phyloP scores from a whole-genome alignment of 2,797 vertebrate species.

The Rhyacichthys aspro region DNA sequence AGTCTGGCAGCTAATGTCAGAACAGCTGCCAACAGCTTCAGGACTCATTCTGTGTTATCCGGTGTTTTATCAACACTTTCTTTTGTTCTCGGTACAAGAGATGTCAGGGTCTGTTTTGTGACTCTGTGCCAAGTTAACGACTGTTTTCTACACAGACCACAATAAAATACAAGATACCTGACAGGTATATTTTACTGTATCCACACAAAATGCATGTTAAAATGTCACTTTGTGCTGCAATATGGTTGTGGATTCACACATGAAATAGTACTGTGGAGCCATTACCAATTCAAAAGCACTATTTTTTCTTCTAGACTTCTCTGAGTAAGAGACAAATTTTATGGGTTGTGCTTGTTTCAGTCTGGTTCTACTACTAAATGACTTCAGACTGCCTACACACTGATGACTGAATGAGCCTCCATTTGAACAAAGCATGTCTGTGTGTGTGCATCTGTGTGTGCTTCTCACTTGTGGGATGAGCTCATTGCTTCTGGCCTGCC shows the following conservation, averaged over 20 bases:
- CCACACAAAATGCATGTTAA: background rate
- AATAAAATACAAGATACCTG: too few relatives aligned
- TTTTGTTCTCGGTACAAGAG: conserved; percentile 7
- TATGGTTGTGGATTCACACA: too few relatives aligned
- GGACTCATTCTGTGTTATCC: conserved; percentile 17
- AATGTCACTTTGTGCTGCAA: background rate
- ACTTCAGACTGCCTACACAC: background rate
- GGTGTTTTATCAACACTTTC: conserved; percentile 7
- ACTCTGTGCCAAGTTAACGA: too few relatives aligned
- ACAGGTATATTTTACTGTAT: too few relatives aligned
- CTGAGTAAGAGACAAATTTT: background rate
- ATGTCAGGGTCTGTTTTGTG: background rate
- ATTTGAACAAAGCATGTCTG: conserved; percentile 1
- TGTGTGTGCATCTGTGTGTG: conserved; percentile 4
- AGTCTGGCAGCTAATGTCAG: conserved; percentile 31
- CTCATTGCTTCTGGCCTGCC: conserved; percentile 80
- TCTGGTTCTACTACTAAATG: too few relatives aligned
- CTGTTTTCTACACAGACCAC: background rate
- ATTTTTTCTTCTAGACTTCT: background rate
- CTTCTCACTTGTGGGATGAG: conserved; percentile 66
- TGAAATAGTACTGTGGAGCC: too few relatives aligned
- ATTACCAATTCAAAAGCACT: background rate
- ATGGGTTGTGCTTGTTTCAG: too few relatives aligned
- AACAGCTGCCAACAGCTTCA: conserved; percentile 35
- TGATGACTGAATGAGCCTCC: background rate